phyloP scores from a whole-genome alignment of 2,113 vertebrate genomes.

The Eclectus roratus region DNA sequence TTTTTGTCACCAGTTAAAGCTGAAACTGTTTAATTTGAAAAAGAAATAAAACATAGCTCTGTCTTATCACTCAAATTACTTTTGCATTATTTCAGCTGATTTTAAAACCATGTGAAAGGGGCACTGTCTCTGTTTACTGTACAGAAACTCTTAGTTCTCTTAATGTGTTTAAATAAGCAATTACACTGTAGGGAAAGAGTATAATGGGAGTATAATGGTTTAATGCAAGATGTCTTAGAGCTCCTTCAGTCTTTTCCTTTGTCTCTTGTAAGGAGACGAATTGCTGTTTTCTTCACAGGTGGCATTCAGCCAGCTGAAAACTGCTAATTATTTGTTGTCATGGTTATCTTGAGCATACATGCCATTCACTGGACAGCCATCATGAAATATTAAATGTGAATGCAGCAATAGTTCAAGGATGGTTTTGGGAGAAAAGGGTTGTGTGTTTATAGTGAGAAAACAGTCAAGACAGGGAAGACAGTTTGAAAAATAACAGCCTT shows the following conservation, averaged over 20 bases:
- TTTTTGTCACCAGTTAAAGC: background rate
- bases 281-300: conserved; percentile 5
- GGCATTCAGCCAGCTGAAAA: background rate
- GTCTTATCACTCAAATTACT: conserved; percentile 46
- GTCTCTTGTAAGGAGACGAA: background rate
- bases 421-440: background rate
- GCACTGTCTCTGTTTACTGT: background rate
- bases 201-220: background rate
- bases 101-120: conserved; percentile 7
- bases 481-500: background rate
- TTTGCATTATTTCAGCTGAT: conserved; percentile 22
- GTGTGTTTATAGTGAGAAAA: background rate
- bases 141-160: conserved; percentile 10
- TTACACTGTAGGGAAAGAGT: conserved; percentile 11
- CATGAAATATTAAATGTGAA: background rate
- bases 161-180: conserved; percentile 44
- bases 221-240: background rate
- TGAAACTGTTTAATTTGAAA: conserved; percentile 37
- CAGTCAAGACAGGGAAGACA: background rate
- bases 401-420: background rate
- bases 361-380: background rate
- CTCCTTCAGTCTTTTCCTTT: background rate
- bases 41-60: background rate
- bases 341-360: background rate
- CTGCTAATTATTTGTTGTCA: conserved; percentile 3